A percentile compares a stretch with the other conserved stretches of the same genome.
Conservation (phyloP, 2,888 invertebrate species). For the Trachelus stipa region DNA sequence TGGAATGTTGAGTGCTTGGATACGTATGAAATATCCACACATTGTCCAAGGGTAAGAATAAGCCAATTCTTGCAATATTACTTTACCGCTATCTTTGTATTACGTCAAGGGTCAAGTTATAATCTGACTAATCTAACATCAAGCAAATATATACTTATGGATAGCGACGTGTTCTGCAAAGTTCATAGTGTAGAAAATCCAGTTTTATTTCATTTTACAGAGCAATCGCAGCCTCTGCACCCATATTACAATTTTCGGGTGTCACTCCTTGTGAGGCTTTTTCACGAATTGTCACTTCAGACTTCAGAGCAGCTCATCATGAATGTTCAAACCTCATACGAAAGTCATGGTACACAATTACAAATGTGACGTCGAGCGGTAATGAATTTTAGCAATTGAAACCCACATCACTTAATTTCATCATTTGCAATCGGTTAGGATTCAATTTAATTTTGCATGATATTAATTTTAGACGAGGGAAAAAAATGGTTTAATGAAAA, state of each 20-base stretch:
- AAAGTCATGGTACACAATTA: conserved; percentile 82
- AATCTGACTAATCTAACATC: neutral
- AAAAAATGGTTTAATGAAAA: conserved; percentile 75
- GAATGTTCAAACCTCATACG: conserved; percentile 79
- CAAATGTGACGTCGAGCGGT: conserved; percentile 69
- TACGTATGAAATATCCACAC: conserved; percentile 95
- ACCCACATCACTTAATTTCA: neutral
- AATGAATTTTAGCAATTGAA: conserved; percentile 31
- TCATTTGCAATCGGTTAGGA: conserved; percentile 8
- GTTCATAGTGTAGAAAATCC: neutral
- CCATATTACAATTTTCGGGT: conserved; percentile 86
- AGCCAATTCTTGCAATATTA: neutral
- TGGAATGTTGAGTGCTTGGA: conserved; percentile 97
- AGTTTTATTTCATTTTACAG: conserved; percentile 65
- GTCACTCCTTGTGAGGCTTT: conserved; percentile 84
- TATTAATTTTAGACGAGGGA: conserved; percentile 71
- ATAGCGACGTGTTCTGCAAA: neutral
- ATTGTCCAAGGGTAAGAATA: conserved; percentile 76
- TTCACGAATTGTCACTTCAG: conserved; percentile 82
- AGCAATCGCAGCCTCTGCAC: conserved; percentile 93
- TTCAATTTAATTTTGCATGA: conserved; percentile 2
- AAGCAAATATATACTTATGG: neutral
- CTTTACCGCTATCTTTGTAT: neutral
- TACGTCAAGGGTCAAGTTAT: neutral
- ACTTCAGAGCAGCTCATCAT: conserved; percentile 72